A percentile compares a stretch with the other conserved stretches of the same genome.
These are phyloP conservation scores for Macrosteles quadrilineatus DNA, from an alignment of 1,140 invertebrate genomes.

Conservation along the genomic window DNA sequence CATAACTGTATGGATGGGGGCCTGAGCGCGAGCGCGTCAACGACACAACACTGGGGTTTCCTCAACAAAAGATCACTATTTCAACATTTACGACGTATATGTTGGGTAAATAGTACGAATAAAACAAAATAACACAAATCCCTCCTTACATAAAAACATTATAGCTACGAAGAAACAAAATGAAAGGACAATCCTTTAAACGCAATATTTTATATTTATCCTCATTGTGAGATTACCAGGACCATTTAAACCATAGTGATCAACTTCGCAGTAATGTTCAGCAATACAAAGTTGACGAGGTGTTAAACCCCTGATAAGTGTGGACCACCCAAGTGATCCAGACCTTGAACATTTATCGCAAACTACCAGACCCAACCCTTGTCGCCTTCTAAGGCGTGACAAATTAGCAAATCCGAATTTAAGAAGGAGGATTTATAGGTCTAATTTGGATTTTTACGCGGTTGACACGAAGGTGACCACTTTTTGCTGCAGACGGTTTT, in stretches of 20 bases:
- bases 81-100: too few species aligned
- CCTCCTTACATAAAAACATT: too few species aligned
- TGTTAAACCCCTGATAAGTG: background rate
- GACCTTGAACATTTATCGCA: background rate
- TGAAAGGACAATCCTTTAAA: too few species aligned
- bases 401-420: constrained; percentile 25
- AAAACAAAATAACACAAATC: too few species aligned
- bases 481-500: constrained; percentile 5
- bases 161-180: too few species aligned
- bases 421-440: constrained; percentile 12
- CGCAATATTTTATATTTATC: too few species aligned
- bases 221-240: too few species aligned
- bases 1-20: constrained; percentile 32
- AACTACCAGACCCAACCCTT: background rate
- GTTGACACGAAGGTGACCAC: background rate
- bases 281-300: too few species aligned
- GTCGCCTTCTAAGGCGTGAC: constrained; percentile 15
- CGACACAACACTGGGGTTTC: constrained; percentile 49
- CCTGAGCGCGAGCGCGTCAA: constrained; percentile 49
- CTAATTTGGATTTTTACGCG: constrained; percentile 11
- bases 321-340: background rate
- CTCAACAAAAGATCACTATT: too few species aligned
- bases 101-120: too few species aligned
- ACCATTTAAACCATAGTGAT: too few species aligned
- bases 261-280: too few species aligned